phyloP scores from a whole-genome alignment of 2,888 invertebrate genomes.

The Caprella mutica region DNA sequence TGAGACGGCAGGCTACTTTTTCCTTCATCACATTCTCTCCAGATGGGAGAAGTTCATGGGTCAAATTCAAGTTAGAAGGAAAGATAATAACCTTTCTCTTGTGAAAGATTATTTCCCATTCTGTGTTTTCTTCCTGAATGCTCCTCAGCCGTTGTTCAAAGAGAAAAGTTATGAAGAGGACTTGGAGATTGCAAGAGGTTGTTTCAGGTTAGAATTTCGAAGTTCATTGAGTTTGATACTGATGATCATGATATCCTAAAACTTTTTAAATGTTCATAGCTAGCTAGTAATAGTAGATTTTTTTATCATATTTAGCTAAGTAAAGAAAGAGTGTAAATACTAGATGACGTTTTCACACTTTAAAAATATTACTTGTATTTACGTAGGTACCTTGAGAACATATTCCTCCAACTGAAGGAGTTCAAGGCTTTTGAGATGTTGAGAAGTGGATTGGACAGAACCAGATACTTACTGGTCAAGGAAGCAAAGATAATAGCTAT shows the following conservation, averaged over 20 bases:
- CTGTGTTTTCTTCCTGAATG: conserved; percentile 79
- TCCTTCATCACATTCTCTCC: conserved; percentile 79
- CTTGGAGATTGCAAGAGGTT: conserved; percentile 78
- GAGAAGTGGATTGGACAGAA: conserved; percentile 86
- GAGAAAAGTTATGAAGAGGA: conserved; percentile 65
- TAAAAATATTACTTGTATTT: no score
- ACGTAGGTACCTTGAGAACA: conserved; percentile 84
- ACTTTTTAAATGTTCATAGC: no score
- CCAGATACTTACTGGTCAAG: conserved; percentile 90
- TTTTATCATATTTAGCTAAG: no score
- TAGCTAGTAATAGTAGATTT: no score
- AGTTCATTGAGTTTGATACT: conserved; percentile 38
- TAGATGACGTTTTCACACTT: not conserved
- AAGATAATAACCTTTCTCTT: no score
- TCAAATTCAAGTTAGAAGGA: conserved; percentile 35
- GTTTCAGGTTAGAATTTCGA: no score
- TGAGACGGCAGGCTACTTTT: conserved; percentile 97
- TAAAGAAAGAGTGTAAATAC: not conserved
- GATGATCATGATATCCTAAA: not conserved
- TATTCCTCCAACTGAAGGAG: conserved; percentile 94
- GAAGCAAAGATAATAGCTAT: conserved; percentile 99
- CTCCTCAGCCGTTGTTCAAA: conserved; percentile 84
- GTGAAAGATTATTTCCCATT: conserved; percentile 76
- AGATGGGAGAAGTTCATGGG: conserved; percentile 82
- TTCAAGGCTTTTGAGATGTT: conserved; percentile 95